Conservation (phyloP, 2,888 invertebrate genomes). For the Tinea pellionella region DNA sequence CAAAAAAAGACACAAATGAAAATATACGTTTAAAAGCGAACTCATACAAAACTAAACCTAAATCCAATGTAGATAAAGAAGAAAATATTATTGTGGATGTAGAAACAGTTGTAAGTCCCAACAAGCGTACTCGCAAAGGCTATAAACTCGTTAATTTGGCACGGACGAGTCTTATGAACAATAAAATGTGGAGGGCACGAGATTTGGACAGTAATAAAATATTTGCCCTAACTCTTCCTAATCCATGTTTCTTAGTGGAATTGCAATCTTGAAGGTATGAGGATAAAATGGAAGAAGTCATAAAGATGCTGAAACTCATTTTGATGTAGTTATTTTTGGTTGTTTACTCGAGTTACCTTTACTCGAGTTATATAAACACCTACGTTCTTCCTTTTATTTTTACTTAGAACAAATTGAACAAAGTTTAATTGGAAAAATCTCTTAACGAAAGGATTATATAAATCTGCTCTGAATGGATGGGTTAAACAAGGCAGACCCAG, state of each 20-base stretch:
- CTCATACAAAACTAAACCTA: background rate
- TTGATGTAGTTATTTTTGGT: background rate
- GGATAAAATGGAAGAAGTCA: background rate
- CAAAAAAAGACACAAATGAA: background rate
- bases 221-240: constrained; percentile 68
- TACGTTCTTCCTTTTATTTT: no score
- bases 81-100: background rate
- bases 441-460: no score
- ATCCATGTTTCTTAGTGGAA: constrained; percentile 49
- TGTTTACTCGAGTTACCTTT: no score
- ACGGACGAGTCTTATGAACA: constrained; percentile 69
- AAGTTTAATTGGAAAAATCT: no score
- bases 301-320: background rate
- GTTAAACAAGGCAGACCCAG: no score
- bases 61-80: background rate
- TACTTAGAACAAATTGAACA: no score
- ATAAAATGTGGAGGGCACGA: constrained; percentile 69
- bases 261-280: constrained; percentile 18
- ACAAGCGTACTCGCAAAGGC: constrained; percentile 22
- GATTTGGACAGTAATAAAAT: constrained; percentile 70
- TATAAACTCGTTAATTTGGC: constrained; percentile 70
- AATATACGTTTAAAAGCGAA: background rate
- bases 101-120: background rate
- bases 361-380: no score
- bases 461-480: no score